These are phyloP conservation scores for Tetropium fuscum DNA, from an alignment of 2,888 invertebrate species.

Conservation along the genomic window DNA sequence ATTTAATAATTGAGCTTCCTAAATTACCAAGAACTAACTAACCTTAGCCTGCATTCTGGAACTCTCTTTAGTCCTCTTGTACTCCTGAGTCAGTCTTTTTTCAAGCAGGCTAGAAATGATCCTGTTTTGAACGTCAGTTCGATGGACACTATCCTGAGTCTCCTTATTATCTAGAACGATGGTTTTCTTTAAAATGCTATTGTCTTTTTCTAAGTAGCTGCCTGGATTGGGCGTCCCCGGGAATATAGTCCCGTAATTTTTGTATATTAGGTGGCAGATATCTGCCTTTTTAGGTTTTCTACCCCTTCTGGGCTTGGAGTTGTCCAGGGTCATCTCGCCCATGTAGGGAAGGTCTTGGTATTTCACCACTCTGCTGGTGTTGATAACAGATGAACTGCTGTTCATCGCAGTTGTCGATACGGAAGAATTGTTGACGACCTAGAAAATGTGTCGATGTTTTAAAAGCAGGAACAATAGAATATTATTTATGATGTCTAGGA, in stretches of 20 bases:
- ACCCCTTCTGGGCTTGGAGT: conserved; percentile 87
- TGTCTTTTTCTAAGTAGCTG: conserved; percentile 67
- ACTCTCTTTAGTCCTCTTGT: conserved; percentile 65
- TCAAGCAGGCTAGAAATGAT: conserved; percentile 78
- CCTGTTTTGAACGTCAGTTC: conserved; percentile 76
- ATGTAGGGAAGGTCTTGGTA: conserved; percentile 90
- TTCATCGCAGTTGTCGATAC: conserved; percentile 13
- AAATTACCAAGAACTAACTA: too few relatives aligned
- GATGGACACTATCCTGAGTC: conserved; percentile 56
- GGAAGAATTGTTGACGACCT: conserved; percentile 25
- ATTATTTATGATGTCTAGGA: background rate
- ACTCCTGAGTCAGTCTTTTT: conserved; percentile 77
- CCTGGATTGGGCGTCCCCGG: conserved; percentile 77
- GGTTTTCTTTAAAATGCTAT: conserved; percentile 32
- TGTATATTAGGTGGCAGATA: conserved; percentile 91
- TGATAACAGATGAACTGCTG: background rate
- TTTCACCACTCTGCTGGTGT: conserved; percentile 70
- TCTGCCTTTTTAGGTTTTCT: conserved; percentile 93
- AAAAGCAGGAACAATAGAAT: background rate
- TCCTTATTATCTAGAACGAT: conserved; percentile 46
- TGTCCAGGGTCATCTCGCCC: conserved; percentile 92
- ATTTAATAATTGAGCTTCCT: too few relatives aligned
- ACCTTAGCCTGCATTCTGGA: conserved; percentile 26
- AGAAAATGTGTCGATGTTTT: too few relatives aligned
- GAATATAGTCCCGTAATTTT: conserved; percentile 90